Evolutionary conservation across 2,888 invertebrate species (phyloP), one percentile per base, ranked within the genome.

Genomic region (Philereme vetulata): DNA sequence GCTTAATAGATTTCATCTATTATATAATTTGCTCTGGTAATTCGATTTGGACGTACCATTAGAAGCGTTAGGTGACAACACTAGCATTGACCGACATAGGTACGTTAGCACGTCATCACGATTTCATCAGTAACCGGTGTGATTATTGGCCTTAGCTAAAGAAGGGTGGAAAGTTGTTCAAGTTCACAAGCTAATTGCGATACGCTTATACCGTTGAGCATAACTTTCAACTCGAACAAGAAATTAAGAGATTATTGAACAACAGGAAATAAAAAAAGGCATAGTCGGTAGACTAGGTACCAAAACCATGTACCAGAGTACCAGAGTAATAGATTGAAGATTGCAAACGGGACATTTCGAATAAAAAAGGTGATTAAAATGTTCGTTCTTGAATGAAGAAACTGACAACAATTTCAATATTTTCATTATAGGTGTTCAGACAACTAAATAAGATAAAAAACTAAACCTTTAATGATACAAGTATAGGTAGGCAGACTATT

Each of bases 81-180:
- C 71, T 80, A 87, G 80, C 90, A 90, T 90, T 89, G 90, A 90
- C 89, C 89, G 85, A 88, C 79, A 84, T 52, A 57, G 21, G 21
- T 44, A 46, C 64, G 64, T 67, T 21, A 21, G 21, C 38, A 6
- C 8, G 38, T 38, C 67, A 65, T 40, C 11, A 4, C 51, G 62
- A 59, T 67, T 68, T 67, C 68, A 64, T 59, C 63, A 68, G 55
- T 40, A 49, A 62, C 45, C 52, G 36, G 52, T 59, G 55, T 48
- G 47, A 59, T 53, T 44, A 58, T 42, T 52, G 50, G 59, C 60
- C 63, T 65, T 56, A 45, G 33, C 7, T 54, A 34, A 46, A 44
- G 57, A 62, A 60, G 64, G 64, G 56, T 62, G 56, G 60, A 64
- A 62, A 60, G 43, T 56, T 52, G 42, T 51, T 45, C 62, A 62